Base-by-base conservation (phyloP, 2,888 invertebrate genomes). In the Lampropteryx suffumata region DNA sequence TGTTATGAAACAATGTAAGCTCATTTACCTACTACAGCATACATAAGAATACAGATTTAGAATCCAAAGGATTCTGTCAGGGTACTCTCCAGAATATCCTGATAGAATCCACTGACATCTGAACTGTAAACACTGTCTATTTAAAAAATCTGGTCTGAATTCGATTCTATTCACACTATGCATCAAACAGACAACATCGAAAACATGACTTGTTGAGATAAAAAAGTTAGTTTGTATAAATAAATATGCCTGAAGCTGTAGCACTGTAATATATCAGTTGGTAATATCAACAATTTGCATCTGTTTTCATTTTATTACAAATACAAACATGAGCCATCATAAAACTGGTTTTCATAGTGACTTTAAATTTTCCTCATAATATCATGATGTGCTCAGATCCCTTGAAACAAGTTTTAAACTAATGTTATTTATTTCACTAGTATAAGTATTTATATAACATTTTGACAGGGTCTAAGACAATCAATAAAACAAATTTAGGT, bases 211-310 rank as follows among this genome's bases (percentile, higher is more conserved):
- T 24, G 24, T 3, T 10, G 32, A 46, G 48, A 55, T 50, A 49
- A 55, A 50, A 45, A 32, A 39, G 14, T 34, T 11, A 40, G 12
- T 21, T 45, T 21, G 3, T 24, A 39, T 39, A 50, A 42, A 54
- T 46, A 44, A 40, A 45, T 40, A 53, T 47, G 12, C 21, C 13
- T 21, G 10, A 27, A 36, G 9, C 11, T n/a, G 32, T 14, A 37
- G 30, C 17, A 17, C 24, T 30, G 32, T 43, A 44, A 44, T 48
- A 44, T 44, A 53, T 48, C 48, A 35, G 47, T 44, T 40, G 29
- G 35, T 44, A 40, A 47, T 44, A 48, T 48, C 33, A 53, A 44
- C 47, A 52, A 34, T 34, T 40, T 53, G 48, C 40, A 44, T 48
- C 44, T 48, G 48, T 48, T 53, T 53, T 14, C 17, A 53, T 52